Evolutionary conservation across 2,797 vertebrate species (phyloP).

Genomic region (Ctenopoma kingsleyae): DNA sequence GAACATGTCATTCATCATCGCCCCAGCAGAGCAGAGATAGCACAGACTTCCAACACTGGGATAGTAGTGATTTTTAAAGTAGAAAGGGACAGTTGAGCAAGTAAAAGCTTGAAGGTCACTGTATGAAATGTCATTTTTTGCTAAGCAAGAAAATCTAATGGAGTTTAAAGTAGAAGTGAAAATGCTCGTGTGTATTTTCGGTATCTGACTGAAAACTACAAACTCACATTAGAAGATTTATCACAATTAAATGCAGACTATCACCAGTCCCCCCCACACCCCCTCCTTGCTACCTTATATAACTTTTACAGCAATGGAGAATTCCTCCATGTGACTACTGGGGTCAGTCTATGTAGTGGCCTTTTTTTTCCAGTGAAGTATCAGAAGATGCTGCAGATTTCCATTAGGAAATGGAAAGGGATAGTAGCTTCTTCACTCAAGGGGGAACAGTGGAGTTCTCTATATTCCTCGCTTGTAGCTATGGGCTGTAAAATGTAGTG

Average conservation of each 20-base stretch:
- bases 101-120: background rate
- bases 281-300: slow-evolving; percentile 37
- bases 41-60: too few species aligned
- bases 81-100: too few species aligned
- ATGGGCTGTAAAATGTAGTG: slow-evolving; percentile 2
- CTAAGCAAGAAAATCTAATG: too few species aligned
- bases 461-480: slow-evolving; percentile 49
- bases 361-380: slow-evolving; percentile 25
- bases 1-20: too few species aligned
- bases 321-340: slow-evolving; percentile 25
- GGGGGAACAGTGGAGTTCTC: slow-evolving; percentile 72
- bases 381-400: slow-evolving; percentile 66
- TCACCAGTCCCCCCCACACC: background rate
- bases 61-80: too few species aligned
- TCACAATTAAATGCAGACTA: slow-evolving; percentile 27
- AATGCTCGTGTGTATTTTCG: slow-evolving; percentile 16
- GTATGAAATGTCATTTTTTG: background rate
- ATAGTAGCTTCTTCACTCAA: slow-evolving; percentile 48
- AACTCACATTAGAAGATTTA: background rate
- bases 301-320: slow-evolving; percentile 49
- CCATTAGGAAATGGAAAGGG: slow-evolving; percentile 73
- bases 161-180: slow-evolving; percentile 22
- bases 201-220: slow-evolving; percentile 22
- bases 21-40: too few species aligned
- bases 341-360: slow-evolving; percentile 48